Conservation (phyloP, 2,888 invertebrate genomes). For the Buathra laborator region DNA sequence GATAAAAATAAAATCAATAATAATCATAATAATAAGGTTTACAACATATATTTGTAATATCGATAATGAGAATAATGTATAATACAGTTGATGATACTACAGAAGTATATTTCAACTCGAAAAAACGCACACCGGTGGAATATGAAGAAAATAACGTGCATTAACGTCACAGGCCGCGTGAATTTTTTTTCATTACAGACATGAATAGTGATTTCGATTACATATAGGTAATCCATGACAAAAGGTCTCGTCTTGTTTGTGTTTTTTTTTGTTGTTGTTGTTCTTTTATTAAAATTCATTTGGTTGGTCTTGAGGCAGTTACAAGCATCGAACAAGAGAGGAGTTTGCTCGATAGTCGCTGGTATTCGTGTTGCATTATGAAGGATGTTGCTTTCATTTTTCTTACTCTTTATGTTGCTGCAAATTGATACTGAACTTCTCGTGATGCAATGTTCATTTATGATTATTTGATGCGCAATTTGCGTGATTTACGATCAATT, state of each 20-base stretch:
- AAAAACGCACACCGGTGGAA: conserved; percentile 41
- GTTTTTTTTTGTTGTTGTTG: background rate
- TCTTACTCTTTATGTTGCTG: background rate
- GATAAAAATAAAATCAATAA: conserved; percentile 42
- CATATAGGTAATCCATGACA: conserved; percentile 8
- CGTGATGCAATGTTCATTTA: conserved; percentile 3
- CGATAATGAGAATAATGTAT: conserved; percentile 35
- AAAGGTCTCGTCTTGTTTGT: background rate
- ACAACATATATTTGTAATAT: background rate
- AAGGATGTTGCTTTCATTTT: no score
- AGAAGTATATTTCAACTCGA: conserved; percentile 33
- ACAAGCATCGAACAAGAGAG: conserved; percentile 32
- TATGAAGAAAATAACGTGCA: conserved; percentile 15
- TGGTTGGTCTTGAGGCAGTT: conserved; percentile 42
- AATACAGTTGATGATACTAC: conserved; percentile 15
- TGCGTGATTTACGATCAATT: background rate
- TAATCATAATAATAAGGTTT: conserved; percentile 18
- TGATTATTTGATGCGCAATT: background rate
- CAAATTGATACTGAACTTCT: background rate
- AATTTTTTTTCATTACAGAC: background rate
- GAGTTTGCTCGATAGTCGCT: background rate
- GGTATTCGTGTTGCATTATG: background rate
- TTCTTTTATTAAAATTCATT: background rate
- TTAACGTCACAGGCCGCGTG: conserved; percentile 32
- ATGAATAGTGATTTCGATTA: conserved; percentile 5